Evolutionary conservation across 2,888 invertebrate species (phyloP).

Genomic region (Thyatira batis): DNA sequence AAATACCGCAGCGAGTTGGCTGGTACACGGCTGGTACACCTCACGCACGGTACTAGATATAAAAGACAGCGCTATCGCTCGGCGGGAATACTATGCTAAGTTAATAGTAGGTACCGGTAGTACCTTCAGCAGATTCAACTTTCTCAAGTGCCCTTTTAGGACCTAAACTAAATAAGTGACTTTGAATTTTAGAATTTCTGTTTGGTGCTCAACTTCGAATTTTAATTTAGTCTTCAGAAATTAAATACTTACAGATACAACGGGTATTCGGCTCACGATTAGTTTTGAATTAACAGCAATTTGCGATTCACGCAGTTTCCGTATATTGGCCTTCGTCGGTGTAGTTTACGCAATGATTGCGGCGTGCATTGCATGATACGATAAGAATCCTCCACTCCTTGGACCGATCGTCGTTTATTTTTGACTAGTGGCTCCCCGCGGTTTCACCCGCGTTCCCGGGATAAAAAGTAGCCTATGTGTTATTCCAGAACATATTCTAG

Average conservation of each 20-base stretch:
- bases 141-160: too few relatives aligned
- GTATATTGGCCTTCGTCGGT: conserved; percentile 54
- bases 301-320: conserved; percentile 60
- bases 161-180: too few relatives aligned
- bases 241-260: conserved; percentile 2
- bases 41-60: conserved; percentile 13
- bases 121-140: too few relatives aligned
- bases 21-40: conserved; percentile 8
- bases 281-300: conserved; percentile 48
- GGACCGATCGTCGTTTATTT: conserved; percentile 10
- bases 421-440: conserved; percentile 4
- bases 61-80: background rate
- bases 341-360: conserved; percentile 50
- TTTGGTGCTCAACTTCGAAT: too few relatives aligned
- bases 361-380: conserved; percentile 45
- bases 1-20: conserved; percentile 19
- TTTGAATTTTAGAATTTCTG: too few relatives aligned
- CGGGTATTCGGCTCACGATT: background rate
- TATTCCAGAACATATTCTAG: too few relatives aligned
- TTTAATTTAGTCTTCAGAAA: too few relatives aligned
- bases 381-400: conserved; percentile 39
- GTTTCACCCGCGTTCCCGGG: too few relatives aligned
- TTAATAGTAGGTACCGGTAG: too few relatives aligned
- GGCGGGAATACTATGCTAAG: too few relatives aligned
- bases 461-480: too few relatives aligned